These are phyloP conservation scores for Eledone cirrhosa DNA, from an alignment of 2,888 invertebrate genomes.

Conservation along the genomic window DNA sequence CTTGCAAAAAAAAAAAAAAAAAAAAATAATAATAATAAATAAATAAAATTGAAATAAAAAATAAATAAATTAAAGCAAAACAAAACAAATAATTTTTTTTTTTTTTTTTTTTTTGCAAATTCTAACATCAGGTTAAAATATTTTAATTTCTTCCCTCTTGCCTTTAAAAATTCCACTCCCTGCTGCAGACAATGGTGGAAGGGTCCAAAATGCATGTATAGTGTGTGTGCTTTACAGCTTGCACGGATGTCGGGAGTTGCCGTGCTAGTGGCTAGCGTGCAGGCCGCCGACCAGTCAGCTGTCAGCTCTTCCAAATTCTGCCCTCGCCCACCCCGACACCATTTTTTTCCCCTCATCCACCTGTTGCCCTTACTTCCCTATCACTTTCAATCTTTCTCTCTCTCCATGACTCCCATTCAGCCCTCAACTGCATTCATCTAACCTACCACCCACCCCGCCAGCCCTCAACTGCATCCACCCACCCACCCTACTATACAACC, in stretches of 20 bases:
- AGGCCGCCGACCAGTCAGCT: slow-evolving; percentile 19
- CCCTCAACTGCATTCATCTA: too few species aligned
- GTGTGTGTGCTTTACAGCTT: slow-evolving; percentile 17
- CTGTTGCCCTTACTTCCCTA: not conserved
- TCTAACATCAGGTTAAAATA: too few species aligned
- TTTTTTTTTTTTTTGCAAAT: too few species aligned
- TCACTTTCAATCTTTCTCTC: too few species aligned
- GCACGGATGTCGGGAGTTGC: slow-evolving; percentile 7
- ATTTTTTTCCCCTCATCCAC: not conserved
- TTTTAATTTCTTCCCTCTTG: too few species aligned
- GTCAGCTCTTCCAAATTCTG: slow-evolving; percentile 15
- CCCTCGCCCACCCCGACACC: not conserved
- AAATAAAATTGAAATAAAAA: too few species aligned
- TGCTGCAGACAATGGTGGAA: not conserved
- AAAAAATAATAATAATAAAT: too few species aligned
- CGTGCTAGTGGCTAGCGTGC: slow-evolving; percentile 9
- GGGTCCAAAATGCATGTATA: slow-evolving; percentile 8
- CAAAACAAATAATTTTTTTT: too few species aligned
- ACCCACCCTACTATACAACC: not conserved
- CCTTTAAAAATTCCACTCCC: too few species aligned
- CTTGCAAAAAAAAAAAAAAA: too few species aligned
- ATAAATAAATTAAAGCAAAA: too few species aligned
- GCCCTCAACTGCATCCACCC: not conserved
- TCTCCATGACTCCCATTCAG: too few species aligned
- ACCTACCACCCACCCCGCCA: not conserved